A percentile compares a stretch with the other conserved stretches of the same genome.
Conservation (phyloP, 2,797 vertebrate species). For the Coranthus polyacanthus region DNA sequence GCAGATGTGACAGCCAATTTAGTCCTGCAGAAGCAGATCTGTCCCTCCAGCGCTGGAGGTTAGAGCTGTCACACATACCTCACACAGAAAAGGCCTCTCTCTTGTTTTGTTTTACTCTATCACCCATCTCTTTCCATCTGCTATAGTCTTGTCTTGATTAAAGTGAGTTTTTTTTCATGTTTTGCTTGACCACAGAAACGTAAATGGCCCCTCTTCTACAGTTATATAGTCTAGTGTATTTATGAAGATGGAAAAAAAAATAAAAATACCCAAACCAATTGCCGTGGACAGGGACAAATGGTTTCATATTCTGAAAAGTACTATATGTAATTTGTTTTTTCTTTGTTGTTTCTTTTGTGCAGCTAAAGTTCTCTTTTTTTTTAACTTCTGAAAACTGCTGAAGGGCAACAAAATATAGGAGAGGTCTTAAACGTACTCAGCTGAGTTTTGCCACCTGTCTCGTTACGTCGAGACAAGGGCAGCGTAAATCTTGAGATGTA, state of each 20-base stretch:
- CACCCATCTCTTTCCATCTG: constrained; percentile 31
- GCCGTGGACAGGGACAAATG: constrained; percentile 36
- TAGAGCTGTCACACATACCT: constrained; percentile 56
- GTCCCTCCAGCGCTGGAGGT: constrained; percentile 49
- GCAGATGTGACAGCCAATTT: constrained; percentile 78
- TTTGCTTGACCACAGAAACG: not conserved
- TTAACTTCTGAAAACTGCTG: not conserved
- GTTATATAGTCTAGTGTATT: constrained; percentile 21
- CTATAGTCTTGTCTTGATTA: constrained; percentile 33
- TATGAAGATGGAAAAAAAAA: constrained; percentile 16
- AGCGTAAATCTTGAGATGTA: constrained; percentile 10
- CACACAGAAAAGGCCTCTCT: constrained; percentile 38
- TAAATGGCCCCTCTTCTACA: not conserved
- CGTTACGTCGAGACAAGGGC: constrained; percentile 8
- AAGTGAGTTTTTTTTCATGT: constrained; percentile 5
- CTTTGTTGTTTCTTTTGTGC: constrained; percentile 1
- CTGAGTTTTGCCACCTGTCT: constrained; percentile 4
- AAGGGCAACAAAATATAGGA: constrained; percentile 20
- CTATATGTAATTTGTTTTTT: not conserved
- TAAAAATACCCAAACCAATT: not conserved
- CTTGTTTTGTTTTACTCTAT: constrained; percentile 24
- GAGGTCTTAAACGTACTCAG: constrained; percentile 11
- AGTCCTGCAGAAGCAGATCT: constrained; percentile 66
- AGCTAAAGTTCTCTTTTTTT: not conserved
- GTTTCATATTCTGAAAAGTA: constrained; percentile 33